phyloP scores from a whole-genome alignment of 2,113 vertebrate species.

The Castor canadensis region DNA sequence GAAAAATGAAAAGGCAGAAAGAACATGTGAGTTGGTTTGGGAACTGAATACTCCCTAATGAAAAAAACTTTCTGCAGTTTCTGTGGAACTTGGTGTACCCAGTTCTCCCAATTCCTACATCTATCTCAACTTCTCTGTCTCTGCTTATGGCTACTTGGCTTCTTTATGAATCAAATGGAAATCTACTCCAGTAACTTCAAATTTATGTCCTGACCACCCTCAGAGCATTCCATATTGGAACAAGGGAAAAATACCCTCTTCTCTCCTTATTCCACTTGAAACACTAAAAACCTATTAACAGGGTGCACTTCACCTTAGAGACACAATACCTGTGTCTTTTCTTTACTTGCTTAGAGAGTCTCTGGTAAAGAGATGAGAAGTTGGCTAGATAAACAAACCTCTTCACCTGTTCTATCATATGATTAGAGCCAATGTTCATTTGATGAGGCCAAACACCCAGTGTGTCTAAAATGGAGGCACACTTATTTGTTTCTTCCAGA shows the following conservation, averaged over 20 bases:
- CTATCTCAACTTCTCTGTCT: too few relatives aligned
- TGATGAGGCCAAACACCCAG: not conserved
- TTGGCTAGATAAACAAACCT: not conserved
- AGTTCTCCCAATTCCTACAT: not conserved
- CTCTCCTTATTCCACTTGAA: not conserved
- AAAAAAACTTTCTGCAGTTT: conserved; percentile 5
- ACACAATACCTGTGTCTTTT: not conserved
- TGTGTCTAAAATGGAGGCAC: not conserved
- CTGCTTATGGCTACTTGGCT: not conserved
- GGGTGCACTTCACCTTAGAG: not conserved
- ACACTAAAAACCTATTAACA: not conserved
- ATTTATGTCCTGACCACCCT: not conserved
- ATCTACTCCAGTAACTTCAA: not conserved
- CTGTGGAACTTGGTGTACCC: not conserved
- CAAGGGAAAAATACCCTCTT: not conserved
- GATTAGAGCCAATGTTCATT: fast-evolving
- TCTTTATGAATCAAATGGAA: not conserved
- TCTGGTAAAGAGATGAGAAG: not conserved
- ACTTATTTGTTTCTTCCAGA: not conserved
- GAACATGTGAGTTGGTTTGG: not conserved
- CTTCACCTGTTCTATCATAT: not conserved
- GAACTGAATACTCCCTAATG: not conserved
- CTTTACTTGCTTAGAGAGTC: not conserved
- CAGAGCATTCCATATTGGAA: not conserved
- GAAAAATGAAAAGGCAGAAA: conserved; percentile 43